Evolutionary conservation across 64 coral and sea anemone species (phyloP).

Genomic region (Actinia tenebrosa): DNA sequence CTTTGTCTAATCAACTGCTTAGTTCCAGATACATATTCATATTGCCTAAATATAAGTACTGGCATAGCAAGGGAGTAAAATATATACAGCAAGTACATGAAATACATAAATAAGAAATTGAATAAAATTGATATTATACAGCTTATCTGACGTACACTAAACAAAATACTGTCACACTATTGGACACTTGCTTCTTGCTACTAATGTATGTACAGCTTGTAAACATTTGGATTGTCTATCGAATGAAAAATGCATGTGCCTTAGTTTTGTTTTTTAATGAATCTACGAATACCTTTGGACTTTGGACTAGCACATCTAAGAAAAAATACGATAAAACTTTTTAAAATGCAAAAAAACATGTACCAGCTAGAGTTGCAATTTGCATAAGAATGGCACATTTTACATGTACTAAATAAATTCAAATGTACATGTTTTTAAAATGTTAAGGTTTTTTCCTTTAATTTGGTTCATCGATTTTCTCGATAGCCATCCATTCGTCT

Average conservation of each 20-base stretch:
- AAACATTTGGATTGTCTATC: no score
- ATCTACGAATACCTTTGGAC: background rate
- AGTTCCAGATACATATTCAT: background rate
- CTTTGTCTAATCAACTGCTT: background rate
- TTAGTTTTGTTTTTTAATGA: background rate
- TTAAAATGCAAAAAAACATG: background rate
- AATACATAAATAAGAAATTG: no score
- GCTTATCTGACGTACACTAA: no score
- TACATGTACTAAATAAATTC: background rate
- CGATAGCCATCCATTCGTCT: slow-evolving; percentile 53
- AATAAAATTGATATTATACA: no score
- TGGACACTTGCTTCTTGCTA: no score
- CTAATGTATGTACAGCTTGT: no score
- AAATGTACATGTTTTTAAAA: background rate
- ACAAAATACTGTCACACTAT: no score
- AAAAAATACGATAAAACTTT: background rate
- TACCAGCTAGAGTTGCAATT: background rate
- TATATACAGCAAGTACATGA: no score
- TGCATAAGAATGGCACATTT: background rate
- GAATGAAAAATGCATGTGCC: background rate
- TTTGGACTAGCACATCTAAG: background rate
- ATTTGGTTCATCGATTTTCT: slow-evolving; percentile 29
- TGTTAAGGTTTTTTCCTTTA: background rate
- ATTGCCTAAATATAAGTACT: background rate
- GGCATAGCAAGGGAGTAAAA: no score